Evolutionary conservation across 2,797 vertebrate genomes (phyloP).

Genomic region (Acomys russatus): DNA sequence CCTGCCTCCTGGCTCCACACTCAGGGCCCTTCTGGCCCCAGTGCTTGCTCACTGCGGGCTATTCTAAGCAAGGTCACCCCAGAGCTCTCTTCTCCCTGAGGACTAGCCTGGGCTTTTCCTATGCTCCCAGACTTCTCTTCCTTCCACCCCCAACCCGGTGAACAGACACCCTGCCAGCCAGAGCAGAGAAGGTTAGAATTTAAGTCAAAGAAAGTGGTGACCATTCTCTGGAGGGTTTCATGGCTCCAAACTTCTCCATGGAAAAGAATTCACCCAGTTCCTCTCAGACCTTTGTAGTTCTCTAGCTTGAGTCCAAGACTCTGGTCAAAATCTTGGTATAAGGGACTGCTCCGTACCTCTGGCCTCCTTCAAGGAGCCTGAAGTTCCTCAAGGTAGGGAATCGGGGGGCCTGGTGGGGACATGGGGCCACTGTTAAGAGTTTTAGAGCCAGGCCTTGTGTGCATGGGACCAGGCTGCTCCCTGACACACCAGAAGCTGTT

Average conservation of each 20-base stretch:
- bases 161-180: background rate
- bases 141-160: background rate
- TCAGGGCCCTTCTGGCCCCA: background rate
- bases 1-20: background rate
- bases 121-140: background rate
- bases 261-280: background rate
- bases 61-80: fast-evolving
- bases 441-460: background rate
- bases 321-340: background rate
- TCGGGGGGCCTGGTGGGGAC: fast-evolving
- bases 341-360: fast-evolving
- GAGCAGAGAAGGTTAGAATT: background rate
- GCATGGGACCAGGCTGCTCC: background rate
- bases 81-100: background rate
- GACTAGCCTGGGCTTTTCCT: background rate
- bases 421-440: fast-evolving
- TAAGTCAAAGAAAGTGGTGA: background rate
- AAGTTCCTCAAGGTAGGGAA: background rate
- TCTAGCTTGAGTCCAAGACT: background rate
- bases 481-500: background rate
- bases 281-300: background rate
- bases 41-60: background rate
- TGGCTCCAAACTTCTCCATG: too few species aligned
- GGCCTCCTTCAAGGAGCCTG: background rate
- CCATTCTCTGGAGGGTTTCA: too few species aligned